A percentile compares a stretch with the other conserved stretches of the same genome.
Conservation (phyloP, 2,888 invertebrate genomes). For the Stenolophus ochropezus region DNA sequence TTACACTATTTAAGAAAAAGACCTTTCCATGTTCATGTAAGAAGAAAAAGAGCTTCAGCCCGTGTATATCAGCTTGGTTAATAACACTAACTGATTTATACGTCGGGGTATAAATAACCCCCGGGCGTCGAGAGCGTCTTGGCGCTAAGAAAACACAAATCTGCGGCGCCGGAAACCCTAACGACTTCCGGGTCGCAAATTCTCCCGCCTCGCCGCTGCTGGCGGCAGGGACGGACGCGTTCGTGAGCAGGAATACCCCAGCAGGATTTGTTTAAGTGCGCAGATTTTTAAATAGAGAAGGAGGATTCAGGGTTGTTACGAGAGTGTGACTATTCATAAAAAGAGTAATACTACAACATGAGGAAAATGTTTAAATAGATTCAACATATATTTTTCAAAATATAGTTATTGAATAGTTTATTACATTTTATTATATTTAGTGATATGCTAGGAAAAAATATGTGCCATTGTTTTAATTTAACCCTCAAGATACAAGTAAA, state of each 20-base stretch:
- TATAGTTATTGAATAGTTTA: neutral
- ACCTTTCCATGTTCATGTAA: no score
- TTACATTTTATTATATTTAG: no score
- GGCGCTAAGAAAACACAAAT: conserved; percentile 59
- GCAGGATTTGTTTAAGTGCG: conserved; percentile 20
- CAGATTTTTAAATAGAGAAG: neutral
- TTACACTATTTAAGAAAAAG: no score
- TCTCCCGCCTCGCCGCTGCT: conserved; percentile 22
- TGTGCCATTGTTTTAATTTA: no score
- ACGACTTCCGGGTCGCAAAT: conserved; percentile 59
- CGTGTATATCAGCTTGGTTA: conserved; percentile 67
- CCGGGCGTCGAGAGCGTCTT: conserved; percentile 21
- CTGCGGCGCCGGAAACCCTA: conserved; percentile 50
- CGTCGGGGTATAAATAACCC: conserved; percentile 64
- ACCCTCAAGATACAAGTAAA: no score
- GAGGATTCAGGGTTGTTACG: neutral
- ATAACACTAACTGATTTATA: conserved; percentile 72
- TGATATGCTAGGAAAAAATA: no score
- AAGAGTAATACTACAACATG: neutral
- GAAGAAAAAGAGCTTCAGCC: conserved; percentile 63
- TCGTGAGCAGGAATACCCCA: neutral
- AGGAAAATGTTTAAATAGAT: neutral
- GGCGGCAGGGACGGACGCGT: conserved; percentile 2
- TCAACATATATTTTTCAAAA: neutral
- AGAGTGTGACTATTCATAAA: neutral